These are phyloP conservation scores for Liposcelis brunnea DNA, from an alignment of 2,888 invertebrate species.

Conservation along the genomic window DNA sequence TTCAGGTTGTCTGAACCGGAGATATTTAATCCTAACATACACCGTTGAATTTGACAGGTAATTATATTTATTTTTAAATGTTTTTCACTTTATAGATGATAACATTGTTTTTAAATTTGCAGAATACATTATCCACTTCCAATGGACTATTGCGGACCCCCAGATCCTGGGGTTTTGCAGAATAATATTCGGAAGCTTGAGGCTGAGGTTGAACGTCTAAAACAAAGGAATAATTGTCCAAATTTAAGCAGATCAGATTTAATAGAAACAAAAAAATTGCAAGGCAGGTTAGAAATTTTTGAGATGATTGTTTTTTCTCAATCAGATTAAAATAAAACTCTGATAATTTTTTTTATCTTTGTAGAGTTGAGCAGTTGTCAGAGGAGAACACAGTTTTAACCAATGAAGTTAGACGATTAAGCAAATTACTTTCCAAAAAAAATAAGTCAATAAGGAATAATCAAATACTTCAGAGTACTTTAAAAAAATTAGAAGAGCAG, in stretches of 20 bases:
- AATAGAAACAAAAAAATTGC: neutral
- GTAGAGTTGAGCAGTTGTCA: neutral
- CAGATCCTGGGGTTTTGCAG: slow-evolving; percentile 32
- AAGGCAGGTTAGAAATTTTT: neutral
- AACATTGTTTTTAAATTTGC: slow-evolving; percentile 12
- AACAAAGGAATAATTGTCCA: slow-evolving; percentile 14
- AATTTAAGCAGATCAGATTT: no score
- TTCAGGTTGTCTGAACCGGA: slow-evolving; percentile 22
- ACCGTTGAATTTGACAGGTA: slow-evolving; percentile 36
- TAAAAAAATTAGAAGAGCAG: slow-evolving; percentile 7
- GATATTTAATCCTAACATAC: slow-evolving; percentile 35
- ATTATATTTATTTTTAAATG: slow-evolving; percentile 8
- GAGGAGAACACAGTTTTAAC: slow-evolving; percentile 2
- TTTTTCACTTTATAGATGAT: slow-evolving; percentile 11
- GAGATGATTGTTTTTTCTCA: no score
- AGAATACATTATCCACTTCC: slow-evolving; percentile 36
- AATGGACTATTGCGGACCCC: slow-evolving; percentile 34
- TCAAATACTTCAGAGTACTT: slow-evolving; percentile 1
- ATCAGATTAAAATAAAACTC: neutral
- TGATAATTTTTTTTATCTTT: no score
- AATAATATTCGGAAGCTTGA: slow-evolving; percentile 31
- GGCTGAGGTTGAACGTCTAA: slow-evolving; percentile 27
- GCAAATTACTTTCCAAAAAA: neutral
- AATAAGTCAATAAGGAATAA: neutral
- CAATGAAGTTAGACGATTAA: slow-evolving; percentile 6